Base-by-base conservation (phyloP, 2,888 invertebrate species). In the Microplitis deprimator region DNA sequence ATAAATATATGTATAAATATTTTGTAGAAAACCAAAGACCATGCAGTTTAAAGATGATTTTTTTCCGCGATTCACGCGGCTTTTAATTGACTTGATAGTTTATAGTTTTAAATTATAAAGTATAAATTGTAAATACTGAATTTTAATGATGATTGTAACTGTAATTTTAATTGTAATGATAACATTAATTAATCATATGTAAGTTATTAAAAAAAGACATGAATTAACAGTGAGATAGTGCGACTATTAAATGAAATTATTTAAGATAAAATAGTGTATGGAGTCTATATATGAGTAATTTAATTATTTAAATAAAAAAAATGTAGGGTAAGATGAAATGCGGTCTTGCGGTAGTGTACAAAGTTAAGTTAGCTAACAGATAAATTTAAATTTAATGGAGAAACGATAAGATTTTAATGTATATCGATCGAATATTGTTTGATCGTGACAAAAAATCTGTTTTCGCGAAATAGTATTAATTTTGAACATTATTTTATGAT, bases 11-110 rank as follows among this genome's bases (percentile, higher is more conserved):
- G 16, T 29, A 65, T 65, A 87, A 88, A 88, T 88, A 88, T 89
- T 88, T 89, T 89, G 87, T 88, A 88, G 88, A 88, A 83, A 86
- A 89, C 89, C 89, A 89, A 89, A 89, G 89, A 89, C 87, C 89
- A 88, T 77, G 81, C 79, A 83, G 78, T 80, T 78, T 78, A 78
- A 77, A 80, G 62, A 60, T 59, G 38, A 29, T 75, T 69, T 77
- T 74, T 65, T 40, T 75, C 76, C 79, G 73, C 77, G 41, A 72
- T 78, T 75, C 73, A 68, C 69, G 68, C 72, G 79, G 79, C 64
- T 78, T 79, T 82, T 81, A 71, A 76, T 59, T 59, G 67, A 74
- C 64, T 73, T 62, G 41, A 73, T 73, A 73, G 65, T 20, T 20
- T 65, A 41, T 61, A 73, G 62, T n/a, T 17, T 40, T 17, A 20